These are phyloP conservation scores for Enteromius viviparus DNA, from an alignment of 2,797 vertebrate species.

Conservation along the genomic window DNA sequence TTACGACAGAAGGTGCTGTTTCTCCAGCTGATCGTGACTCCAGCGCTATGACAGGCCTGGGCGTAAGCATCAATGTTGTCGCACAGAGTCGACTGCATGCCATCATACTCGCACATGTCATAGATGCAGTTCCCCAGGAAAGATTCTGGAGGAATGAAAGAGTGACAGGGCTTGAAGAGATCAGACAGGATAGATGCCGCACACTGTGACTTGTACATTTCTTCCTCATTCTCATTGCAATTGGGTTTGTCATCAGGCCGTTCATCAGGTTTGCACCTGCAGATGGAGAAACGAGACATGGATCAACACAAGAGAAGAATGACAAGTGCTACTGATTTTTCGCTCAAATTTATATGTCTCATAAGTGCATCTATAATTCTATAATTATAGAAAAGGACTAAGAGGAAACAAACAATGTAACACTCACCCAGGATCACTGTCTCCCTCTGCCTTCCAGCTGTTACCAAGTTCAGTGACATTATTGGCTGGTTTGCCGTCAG, in stretches of 20 bases:
- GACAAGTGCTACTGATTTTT: background rate
- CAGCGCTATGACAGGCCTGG: conserved; percentile 78
- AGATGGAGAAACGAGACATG: background rate
- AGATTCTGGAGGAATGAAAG: conserved; percentile 62
- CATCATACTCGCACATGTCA: conserved; percentile 82
- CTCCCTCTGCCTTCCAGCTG: conserved; percentile 84
- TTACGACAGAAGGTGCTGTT: conserved; percentile 82
- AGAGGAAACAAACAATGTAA: background rate
- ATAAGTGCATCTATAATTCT: background rate
- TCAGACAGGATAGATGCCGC: conserved; percentile 65
- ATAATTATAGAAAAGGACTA: background rate
- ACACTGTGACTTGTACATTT: conserved; percentile 66
- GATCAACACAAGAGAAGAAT: background rate
- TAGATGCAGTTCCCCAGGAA: conserved; percentile 76
- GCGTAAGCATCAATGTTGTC: conserved; percentile 81
- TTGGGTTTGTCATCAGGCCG: conserved; percentile 70
- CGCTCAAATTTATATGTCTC: background rate
- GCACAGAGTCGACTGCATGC: conserved; percentile 79
- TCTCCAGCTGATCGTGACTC: conserved; percentile 80
- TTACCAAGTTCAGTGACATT: conserved; percentile 79
- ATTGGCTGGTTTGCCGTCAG: conserved; percentile 74
- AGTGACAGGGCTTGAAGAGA: conserved; percentile 76
- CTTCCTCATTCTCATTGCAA: conserved; percentile 70
- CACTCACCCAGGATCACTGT: conserved; percentile 78
- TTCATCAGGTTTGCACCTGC: conserved; percentile 72